Base-by-base conservation (phyloP, 2,888 invertebrate species). In the Melanophora roralis region DNA sequence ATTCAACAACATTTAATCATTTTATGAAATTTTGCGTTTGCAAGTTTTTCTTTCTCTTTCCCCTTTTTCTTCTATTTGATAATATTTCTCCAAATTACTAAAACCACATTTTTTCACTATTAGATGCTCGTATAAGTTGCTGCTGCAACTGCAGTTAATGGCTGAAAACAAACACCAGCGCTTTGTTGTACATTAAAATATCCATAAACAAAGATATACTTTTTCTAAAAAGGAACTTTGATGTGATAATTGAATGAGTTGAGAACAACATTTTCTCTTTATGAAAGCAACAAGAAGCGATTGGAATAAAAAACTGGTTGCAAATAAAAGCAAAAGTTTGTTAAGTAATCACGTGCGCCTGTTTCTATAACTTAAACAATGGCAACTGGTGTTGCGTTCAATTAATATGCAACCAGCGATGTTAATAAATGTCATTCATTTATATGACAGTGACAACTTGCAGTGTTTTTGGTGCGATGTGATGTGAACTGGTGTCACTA, bases 301-400 rank as follows among this genome's bases (percentile, higher is more conserved):
- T 11, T 23, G 21, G 27, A 14, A 51, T 21, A 23, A 9, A n/a
- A 68, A 80, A 76, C 72, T 57, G 64, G 80, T 68, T 72, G 57
- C 23, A 45, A 76, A 76, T 62, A 68, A 80, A 80, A 80, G 62
- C 16, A 72, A 80, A 80, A 72, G 79, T 75, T 32, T 62, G 62
- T 75, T 75, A 51, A 75, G 67, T 62, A 67, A 76, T 62, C 49
- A 72, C 45, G 36, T 43, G 75, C 55, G 34, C 12, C 57, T 16
- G n/a, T 19, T 16, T 6, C 1, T 19, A 16, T 19, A 11, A 8
- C 11, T 53, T 21, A 8, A 16, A 21, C 23, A 12, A 19, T 27
- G 19, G 23, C n/a, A n/a, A 16, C 12, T 16, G 32, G n/a, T 68
- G 69, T 23, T 69, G 45, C 5, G 34, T 67, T 55, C n/a, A 4